Conservation (phyloP, 2,113 vertebrate species). For the Ochotona princeps region DNA sequence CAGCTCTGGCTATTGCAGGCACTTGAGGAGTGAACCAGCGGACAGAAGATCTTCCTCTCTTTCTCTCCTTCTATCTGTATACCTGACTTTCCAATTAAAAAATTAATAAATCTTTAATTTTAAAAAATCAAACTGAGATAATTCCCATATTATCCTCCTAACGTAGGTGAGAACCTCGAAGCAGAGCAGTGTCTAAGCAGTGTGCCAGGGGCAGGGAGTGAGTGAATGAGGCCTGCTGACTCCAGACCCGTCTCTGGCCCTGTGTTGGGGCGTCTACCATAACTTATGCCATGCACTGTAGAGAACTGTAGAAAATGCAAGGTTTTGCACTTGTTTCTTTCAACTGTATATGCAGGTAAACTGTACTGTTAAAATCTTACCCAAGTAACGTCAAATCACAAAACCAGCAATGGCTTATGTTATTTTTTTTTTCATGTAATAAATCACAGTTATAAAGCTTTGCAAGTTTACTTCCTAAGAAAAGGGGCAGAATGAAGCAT, state of each 20-base stretch:
- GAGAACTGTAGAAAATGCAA: background rate
- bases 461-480: background rate
- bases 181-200: background rate
- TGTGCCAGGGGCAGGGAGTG: background rate
- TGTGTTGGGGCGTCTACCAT: background rate
- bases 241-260: background rate
- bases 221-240: background rate
- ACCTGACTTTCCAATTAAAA: too few species aligned
- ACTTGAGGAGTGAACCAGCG: too few species aligned
- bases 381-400: slow-evolving; percentile 52
- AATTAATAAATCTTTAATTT: too few species aligned
- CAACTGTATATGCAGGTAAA: slow-evolving; percentile 6
- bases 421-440: background rate
- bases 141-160: background rate
- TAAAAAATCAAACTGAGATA: background rate
- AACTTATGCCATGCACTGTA: background rate
- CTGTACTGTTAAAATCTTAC: background rate
- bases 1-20: too few species aligned
- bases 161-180: slow-evolving; percentile 4
- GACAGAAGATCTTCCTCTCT: too few species aligned
- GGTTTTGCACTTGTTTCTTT: slow-evolving; percentile 32
- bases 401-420: background rate
- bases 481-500: background rate
- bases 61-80: too few species aligned
- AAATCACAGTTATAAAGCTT: background rate